These are phyloP conservation scores for Gallinago nigripennis DNA, from an alignment of 2,797 vertebrate species.

Conservation along the genomic window DNA sequence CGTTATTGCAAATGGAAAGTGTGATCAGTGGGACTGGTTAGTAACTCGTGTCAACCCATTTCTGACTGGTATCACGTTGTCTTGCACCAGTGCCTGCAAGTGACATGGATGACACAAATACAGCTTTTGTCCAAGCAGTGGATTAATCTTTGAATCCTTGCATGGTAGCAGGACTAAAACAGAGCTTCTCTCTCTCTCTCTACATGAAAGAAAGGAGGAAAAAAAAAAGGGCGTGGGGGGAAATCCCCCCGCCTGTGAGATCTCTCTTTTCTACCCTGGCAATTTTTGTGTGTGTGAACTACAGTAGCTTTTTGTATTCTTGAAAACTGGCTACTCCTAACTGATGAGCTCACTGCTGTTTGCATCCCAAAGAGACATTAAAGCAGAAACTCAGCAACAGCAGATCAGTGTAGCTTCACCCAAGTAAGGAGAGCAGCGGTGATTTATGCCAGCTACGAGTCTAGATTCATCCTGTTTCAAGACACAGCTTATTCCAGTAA, in stretches of 20 bases:
- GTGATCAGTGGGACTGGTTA: not conserved
- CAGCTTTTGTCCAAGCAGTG: not conserved
- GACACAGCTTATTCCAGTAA: not conserved
- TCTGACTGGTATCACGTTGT: not conserved
- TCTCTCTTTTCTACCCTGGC: not conserved
- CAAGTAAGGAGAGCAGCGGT: not conserved
- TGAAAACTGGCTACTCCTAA: not conserved
- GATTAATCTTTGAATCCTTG: not conserved
- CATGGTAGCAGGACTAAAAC: not conserved
- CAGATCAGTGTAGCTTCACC: not conserved
- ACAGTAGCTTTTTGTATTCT: slow-evolving; percentile 28
- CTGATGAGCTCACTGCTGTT: slow-evolving; percentile 43
- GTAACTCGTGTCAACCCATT: not conserved
- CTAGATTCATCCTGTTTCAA: not conserved
- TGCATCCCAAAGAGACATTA: slow-evolving; percentile 3
- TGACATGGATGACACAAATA: not conserved
- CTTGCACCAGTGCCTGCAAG: not conserved
- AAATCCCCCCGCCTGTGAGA: not conserved
- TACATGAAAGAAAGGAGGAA: not conserved
- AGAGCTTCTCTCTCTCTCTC: not conserved
- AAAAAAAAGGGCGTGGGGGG: accelerated
- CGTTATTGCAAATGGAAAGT: slow-evolving; percentile 4
- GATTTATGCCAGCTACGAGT: not conserved
- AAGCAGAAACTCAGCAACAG: not conserved
- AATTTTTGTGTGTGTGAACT: not conserved